Percentiles rank a stretch among this genome's conserved stretches.
Evolutionary conservation across 2,888 invertebrate species (phyloP).

Genomic region (Rhorus exstirpatorius): DNA sequence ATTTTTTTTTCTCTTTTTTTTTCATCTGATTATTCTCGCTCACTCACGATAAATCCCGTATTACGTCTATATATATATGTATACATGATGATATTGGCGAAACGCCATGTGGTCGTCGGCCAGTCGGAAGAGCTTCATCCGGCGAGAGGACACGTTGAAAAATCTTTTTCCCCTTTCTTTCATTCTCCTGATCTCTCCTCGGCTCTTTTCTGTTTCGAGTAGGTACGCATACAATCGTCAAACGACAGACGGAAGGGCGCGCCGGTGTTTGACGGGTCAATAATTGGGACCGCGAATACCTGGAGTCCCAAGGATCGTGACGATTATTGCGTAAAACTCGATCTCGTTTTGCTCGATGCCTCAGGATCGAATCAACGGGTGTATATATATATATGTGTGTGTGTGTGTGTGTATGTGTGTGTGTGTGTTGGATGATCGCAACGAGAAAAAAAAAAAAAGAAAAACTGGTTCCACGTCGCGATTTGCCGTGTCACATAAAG

Average conservation of each 20-base stretch:
- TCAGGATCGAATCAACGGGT: not conserved
- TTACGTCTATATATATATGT: not conserved
- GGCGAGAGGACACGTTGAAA: slow-evolving; percentile 38
- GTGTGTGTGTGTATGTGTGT: not conserved
- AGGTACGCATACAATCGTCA: slow-evolving; percentile 46
- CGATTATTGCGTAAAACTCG: slow-evolving; percentile 34
- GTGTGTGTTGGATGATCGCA: not conserved
- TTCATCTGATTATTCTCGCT: not conserved
- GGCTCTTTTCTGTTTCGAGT: slow-evolving; percentile 34
- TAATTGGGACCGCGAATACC: slow-evolving; percentile 67
- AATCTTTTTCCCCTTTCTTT: slow-evolving; percentile 43
- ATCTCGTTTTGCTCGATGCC: slow-evolving; percentile 31
- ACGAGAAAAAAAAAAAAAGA: slow-evolving; percentile 12
- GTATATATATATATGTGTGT: slow-evolving; percentile 1
- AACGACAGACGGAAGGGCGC: slow-evolving; percentile 43
- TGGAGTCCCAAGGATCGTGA: slow-evolving; percentile 22
- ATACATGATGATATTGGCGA: slow-evolving; percentile 16
- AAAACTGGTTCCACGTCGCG: slow-evolving; percentile 72
- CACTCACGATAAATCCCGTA: not conserved
- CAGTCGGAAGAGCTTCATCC: slow-evolving; percentile 32
- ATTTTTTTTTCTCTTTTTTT: too few relatives aligned
- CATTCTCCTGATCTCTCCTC: slow-evolving; percentile 11
- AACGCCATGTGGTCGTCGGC: slow-evolving; percentile 46
- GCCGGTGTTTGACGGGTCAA: slow-evolving; percentile 67
- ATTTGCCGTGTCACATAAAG: slow-evolving; percentile 43